A percentile compares a stretch with the other conserved stretches of the same genome.
Evolutionary conservation across 2,888 invertebrate genomes (phyloP).

Genomic region (Folsomia manolachei): DNA sequence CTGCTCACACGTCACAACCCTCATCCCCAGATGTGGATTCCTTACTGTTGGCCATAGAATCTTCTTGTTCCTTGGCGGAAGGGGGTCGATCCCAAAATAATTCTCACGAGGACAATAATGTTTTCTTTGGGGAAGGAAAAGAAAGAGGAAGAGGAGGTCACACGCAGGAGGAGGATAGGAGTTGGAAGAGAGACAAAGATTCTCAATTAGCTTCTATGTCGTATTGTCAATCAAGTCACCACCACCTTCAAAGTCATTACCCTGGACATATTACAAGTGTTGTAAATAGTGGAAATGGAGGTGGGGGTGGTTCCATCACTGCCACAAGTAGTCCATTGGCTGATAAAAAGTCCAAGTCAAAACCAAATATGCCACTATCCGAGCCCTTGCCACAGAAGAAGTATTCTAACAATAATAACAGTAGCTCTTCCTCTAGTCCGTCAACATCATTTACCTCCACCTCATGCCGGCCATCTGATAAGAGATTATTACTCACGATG

Average conservation of each 20-base stretch:
- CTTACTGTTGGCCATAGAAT: slow-evolving; percentile 42
- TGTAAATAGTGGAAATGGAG: too few species aligned
- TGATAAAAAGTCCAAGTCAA: slow-evolving; percentile 31
- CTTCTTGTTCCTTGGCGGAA: slow-evolving; percentile 35
- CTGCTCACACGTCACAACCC: slow-evolving; percentile 32
- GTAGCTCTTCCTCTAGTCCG: slow-evolving; percentile 26
- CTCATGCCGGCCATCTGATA: slow-evolving; percentile 30
- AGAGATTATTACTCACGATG: slow-evolving; percentile 29
- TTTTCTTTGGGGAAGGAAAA: neutral
- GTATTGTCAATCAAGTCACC: slow-evolving; percentile 34
- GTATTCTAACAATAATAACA: slow-evolving; percentile 30
- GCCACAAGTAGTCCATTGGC: slow-evolving; percentile 41
- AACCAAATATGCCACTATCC: slow-evolving; percentile 42
- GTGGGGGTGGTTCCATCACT: slow-evolving; percentile 38
- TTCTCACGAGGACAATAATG: neutral
- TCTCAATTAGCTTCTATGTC: slow-evolving; percentile 53
- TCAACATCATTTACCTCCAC: slow-evolving; percentile 30
- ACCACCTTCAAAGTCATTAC: neutral
- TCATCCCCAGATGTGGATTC: slow-evolving; percentile 48
- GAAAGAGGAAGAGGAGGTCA: neutral
- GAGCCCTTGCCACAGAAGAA: slow-evolving; percentile 46
- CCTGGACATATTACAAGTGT: slow-evolving; percentile 17
- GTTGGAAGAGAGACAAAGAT: neutral
- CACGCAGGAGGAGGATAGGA: too few species aligned
- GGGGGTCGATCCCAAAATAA: slow-evolving; percentile 19